A percentile compares a stretch with the other conserved stretches of the same genome.
Evolutionary conservation across 2,888 invertebrate genomes (phyloP).

Genomic region (Hirtodrosophila alboralis): DNA sequence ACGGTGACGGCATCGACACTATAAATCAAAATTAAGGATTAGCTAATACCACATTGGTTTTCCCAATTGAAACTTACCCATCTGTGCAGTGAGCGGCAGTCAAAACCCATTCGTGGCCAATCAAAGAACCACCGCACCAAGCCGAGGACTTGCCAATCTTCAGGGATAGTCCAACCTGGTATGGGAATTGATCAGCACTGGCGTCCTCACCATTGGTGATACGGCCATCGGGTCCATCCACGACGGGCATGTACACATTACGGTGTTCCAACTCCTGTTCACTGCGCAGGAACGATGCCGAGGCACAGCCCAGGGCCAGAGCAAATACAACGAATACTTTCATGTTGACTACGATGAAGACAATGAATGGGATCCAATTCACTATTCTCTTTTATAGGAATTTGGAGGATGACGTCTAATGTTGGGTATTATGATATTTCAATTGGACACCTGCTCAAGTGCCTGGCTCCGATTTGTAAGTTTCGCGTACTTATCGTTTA

Average conservation of each 20-base stretch:
- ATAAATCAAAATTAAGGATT: neutral
- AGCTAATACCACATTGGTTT: neutral
- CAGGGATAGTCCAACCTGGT: conserved; percentile 75
- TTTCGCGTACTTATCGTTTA: conserved; percentile 27
- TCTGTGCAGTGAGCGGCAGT: conserved; percentile 81
- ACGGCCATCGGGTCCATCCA: conserved; percentile 55
- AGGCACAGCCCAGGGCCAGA: conserved; percentile 66
- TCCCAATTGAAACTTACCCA: conserved; percentile 40
- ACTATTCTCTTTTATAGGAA: conserved; percentile 21
- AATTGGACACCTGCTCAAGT: conserved; percentile 14
- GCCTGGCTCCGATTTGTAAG: conserved; percentile 16
- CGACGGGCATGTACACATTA: conserved; percentile 41
- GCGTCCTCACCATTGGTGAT: conserved; percentile 72
- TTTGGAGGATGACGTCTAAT: conserved; percentile 24
- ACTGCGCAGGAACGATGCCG: conserved; percentile 58
- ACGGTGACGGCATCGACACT: conserved; percentile 59
- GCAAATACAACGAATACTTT: conserved; percentile 71
- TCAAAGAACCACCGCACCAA: conserved; percentile 80
- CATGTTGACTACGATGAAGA: conserved; percentile 55
- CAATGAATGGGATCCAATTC: conserved; percentile 1
- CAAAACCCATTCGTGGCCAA: conserved; percentile 71
- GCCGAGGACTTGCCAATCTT: conserved; percentile 37
- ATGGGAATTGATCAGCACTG: conserved; percentile 63
- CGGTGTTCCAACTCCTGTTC: conserved; percentile 27
- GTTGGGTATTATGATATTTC: conserved; percentile 5